Conservation (phyloP, 2,888 invertebrate genomes). For the Deilephila elpenor region DNA sequence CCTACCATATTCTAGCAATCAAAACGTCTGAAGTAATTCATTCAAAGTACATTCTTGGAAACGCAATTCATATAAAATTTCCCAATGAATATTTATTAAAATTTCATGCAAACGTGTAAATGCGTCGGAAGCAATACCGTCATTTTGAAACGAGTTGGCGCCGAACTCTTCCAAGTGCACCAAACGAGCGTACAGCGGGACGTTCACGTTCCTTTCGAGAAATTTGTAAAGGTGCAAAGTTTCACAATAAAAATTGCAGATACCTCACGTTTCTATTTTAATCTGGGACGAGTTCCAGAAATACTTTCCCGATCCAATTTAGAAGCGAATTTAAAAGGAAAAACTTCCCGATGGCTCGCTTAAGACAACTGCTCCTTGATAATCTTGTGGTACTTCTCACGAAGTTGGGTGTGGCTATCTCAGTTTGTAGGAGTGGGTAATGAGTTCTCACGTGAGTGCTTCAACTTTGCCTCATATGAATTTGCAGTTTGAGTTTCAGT, state of each 20-base stretch:
- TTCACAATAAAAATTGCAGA: conserved; percentile 43
- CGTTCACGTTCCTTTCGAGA: conserved; percentile 17
- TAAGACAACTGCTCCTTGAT: conserved; percentile 41
- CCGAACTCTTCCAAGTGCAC: conserved; percentile 4
- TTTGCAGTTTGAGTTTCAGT: background rate
- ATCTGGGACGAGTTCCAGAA: conserved; percentile 30
- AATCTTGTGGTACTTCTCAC: conserved; percentile 42
- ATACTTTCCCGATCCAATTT: conserved; percentile 36
- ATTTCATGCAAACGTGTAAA: background rate
- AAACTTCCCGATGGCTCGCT: conserved; percentile 39
- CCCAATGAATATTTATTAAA: background rate
- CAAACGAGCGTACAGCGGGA: background rate
- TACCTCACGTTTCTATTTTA: conserved; percentile 27
- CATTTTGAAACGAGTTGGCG: background rate
- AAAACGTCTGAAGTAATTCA: no score
- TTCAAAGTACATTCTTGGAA: no score
- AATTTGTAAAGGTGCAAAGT: conserved; percentile 36
- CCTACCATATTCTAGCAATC: no score
- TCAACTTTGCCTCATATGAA: conserved; percentile 14
- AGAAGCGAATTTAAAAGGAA: conserved; percentile 46
- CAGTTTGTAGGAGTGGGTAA: conserved; percentile 35
- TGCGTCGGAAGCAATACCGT: background rate
- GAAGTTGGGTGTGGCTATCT: conserved; percentile 41
- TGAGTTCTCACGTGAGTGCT: conserved; percentile 5
- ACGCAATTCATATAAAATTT: no score